Base-by-base conservation (phyloP, 30 jellyfish, hydroid and myxozoan genomes). In the Aurelia sp. region DNA sequence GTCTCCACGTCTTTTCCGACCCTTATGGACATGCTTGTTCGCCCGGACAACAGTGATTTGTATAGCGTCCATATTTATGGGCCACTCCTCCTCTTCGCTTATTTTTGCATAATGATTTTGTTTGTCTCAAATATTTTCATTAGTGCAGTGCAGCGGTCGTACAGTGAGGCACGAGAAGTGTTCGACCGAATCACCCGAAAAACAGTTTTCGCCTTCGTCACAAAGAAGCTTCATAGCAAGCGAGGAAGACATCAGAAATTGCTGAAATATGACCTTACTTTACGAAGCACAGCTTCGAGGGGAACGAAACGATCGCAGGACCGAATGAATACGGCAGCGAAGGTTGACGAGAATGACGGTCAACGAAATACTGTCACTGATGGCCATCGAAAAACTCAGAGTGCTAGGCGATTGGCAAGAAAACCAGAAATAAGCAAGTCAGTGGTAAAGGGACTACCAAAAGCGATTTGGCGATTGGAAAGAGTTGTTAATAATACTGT, bases 21-120 rank as follows among this genome's bases (percentile, higher is more conserved):
- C 5, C 74, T 86, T 0, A 76, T 86, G 80, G 96, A 76, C 75
- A 86, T 86, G 89, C 80, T 86, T 27, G 87, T 86, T 21, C 90
- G 77, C 13, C 87, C 96, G 30, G 92, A 82, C 50, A 71, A 82
- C 62, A 47, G 48, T 12, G 92, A 69, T 30, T 48, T 82, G 73
- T 58, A 58, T 60, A 22, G 19, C 4, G 63, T 48, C 15, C 27
- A 60, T 8, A n/a, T 82, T 58, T 82, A 11, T 31, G 92, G 92
- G 33, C 79, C 86, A 1, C 74, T 71, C 31, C 64, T 69, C 33
- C 62, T 71, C 7, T 37, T 82, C 73, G 31, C 62, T 10, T 82
- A 82, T 47, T 82, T 19, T 65, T 16, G 61, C 64, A 47, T 82
- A 48, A 70, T 82, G 92, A 50, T 71, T 11, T 47, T 82, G 12